Conservation (phyloP, 2,888 invertebrate species). For the Diarsia brunnea region DNA sequence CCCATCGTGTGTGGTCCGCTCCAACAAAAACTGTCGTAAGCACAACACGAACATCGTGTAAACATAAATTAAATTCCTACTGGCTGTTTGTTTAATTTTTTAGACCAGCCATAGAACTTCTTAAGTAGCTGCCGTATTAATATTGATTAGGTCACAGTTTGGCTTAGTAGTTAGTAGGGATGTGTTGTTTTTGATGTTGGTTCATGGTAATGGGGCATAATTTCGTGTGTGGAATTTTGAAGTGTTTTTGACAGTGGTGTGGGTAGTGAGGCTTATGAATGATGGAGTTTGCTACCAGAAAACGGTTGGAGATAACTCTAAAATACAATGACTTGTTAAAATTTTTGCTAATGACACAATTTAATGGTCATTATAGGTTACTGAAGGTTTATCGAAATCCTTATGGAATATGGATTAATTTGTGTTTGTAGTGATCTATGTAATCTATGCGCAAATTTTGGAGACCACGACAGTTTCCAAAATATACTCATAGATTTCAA, state of each 20-base stretch:
- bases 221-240: constrained; percentile 53
- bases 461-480: neutral
- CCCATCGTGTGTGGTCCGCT: constrained; percentile 78
- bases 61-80: constrained; percentile 82
- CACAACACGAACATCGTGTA: constrained; percentile 73
- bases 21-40: constrained; percentile 73
- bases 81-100: constrained; percentile 76
- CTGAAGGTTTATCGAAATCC: neutral
- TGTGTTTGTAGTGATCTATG: neutral
- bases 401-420: neutral
- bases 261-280: constrained; percentile 36
- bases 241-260: constrained; percentile 23
- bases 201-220: constrained; percentile 64
- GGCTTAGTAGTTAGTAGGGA: constrained; percentile 67
- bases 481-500: too few relatives aligned
- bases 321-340: neutral
- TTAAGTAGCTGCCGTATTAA: constrained; percentile 78
- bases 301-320: neutral
- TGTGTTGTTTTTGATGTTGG: constrained; percentile 57
- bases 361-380: too few relatives aligned
- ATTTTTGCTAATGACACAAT: neutral
- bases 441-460: neutral
- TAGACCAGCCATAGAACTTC: constrained; percentile 75
- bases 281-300: constrained; percentile 26
- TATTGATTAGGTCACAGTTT: constrained; percentile 73